Evolutionary conservation across 2,888 invertebrate species (phyloP).

Genomic region (Ectemnius continuus): DNA sequence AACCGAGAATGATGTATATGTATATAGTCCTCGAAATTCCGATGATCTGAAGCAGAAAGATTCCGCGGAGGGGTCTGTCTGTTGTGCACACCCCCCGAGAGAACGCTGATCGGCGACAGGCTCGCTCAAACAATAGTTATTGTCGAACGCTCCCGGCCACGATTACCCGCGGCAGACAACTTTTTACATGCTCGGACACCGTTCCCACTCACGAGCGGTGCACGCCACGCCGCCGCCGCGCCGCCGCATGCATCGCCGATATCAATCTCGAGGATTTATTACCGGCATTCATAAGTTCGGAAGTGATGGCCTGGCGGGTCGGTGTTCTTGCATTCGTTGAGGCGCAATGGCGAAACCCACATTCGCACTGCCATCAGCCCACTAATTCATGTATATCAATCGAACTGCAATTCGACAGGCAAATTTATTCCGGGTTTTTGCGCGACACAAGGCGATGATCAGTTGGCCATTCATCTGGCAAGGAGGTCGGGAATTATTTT

Average conservation of each 20-base stretch:
- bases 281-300: constrained; percentile 8
- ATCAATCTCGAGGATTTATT: constrained; percentile 24
- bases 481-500: neutral
- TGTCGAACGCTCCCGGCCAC: neutral
- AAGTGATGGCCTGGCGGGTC: constrained; percentile 9
- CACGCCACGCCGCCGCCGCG: constrained; percentile 1
- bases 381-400: too few species aligned
- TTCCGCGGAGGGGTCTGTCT: neutral
- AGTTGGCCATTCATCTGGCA: neutral
- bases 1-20: constrained; percentile 42
- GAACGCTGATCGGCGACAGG: neutral
- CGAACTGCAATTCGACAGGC: neutral
- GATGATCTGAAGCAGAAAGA: constrained; percentile 39
- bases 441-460: neutral
- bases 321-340: too few species aligned
- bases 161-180: neutral
- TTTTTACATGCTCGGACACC: constrained; percentile 3
- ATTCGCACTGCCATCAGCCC: too few species aligned
- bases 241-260: constrained; percentile 14
- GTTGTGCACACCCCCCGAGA: neutral
- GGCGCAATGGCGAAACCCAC: too few species aligned
- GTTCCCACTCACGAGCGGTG: constrained; percentile 3
- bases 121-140: constrained; percentile 4
- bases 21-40: constrained; percentile 46
- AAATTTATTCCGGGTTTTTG: neutral